These are phyloP conservation scores for Sebastes kiyomatsui DNA, from an alignment of 2,797 vertebrate genomes.

Conservation along the genomic window DNA sequence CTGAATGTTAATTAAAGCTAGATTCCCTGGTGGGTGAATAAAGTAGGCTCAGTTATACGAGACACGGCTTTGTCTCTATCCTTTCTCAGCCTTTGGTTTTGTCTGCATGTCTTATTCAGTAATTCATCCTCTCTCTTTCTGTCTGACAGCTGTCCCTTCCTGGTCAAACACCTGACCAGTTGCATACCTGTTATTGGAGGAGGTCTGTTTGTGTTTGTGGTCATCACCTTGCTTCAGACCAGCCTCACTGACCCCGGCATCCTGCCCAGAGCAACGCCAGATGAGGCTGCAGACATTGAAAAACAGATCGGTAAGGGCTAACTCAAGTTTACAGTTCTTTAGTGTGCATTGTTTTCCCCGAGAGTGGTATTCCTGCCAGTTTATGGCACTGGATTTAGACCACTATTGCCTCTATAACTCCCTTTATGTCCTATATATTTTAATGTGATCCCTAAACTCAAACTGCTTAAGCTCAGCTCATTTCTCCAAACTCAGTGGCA, in stretches of 20 bases:
- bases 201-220: conserved; percentile 91
- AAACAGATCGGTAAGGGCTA: conserved; percentile 88
- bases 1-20: conserved; percentile 51
- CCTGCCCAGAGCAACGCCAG: conserved; percentile 92
- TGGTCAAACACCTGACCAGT: conserved; percentile 89
- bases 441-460: neutral
- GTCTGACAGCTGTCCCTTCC: conserved; percentile 90
- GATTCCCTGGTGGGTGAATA: neutral
- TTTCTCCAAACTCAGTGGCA: neutral
- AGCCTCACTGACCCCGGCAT: conserved; percentile 95
- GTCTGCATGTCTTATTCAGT: neutral
- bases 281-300: conserved; percentile 92
- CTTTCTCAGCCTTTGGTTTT: neutral
- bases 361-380: neutral
- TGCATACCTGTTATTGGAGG: conserved; percentile 92
- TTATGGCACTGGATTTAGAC: neutral
- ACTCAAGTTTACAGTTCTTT: neutral
- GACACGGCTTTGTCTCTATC: neutral
- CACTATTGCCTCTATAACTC: neutral
- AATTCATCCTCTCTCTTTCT: neutral
- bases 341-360: neutral
- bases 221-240: conserved; percentile 94
- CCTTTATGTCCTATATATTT: neutral
- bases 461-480: neutral
- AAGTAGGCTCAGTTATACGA: conserved; percentile 1